Base-by-base conservation (phyloP, 2,888 invertebrate genomes). In the Dioctria linearis region DNA sequence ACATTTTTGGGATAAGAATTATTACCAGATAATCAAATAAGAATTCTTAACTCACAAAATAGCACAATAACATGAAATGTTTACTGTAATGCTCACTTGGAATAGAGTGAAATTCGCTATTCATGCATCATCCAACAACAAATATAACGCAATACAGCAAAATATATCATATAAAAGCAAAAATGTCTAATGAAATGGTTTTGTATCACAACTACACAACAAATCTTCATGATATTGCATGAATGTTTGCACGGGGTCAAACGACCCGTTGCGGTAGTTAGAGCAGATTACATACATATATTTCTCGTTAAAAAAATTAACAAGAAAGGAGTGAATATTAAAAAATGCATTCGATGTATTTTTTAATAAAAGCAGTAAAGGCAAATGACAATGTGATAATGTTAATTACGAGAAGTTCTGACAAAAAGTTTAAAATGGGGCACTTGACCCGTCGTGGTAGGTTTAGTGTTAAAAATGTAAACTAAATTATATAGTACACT, bases 391-490 rank as follows among this genome's bases (percentile, higher is more conserved):
- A 46, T 43, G n/a, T 67, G 46, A 43, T 46, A 67, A 40, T 67
- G 67, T 46, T 67, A 9, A 42, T 67, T 67, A 5, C 67, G 5
- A 67, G 67, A 46, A 46, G 11, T 67, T 43, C 67, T 67, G 43
- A 42, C 67, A 42, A n/a, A 39, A 43, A 67, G n/a, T 65, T 65
- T 13, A 78, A 65, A 65, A 78, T n/a, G 46, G 78, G 65, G 43
- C 49, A 78, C 46, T 78, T 78, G 65, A 63, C 65, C 65, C n/a
- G n/a, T n/a, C 49, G 65, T 46, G 46, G 11, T 78, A 78, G 65
- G 63, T 78, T 78, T 78, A 65, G 65, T 65, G 78, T 78, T 78
- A 63, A 63, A 13, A 61, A n/a, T n/a, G n/a, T n/a, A n/a, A n/a
- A n/a, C n/a, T n/a, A n/a, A n/a, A n/a, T n/a, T n/a, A n/a, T n/a